phyloP scores from a whole-genome alignment of 2,888 invertebrate genomes.

The Drosophila hamatofila region DNA sequence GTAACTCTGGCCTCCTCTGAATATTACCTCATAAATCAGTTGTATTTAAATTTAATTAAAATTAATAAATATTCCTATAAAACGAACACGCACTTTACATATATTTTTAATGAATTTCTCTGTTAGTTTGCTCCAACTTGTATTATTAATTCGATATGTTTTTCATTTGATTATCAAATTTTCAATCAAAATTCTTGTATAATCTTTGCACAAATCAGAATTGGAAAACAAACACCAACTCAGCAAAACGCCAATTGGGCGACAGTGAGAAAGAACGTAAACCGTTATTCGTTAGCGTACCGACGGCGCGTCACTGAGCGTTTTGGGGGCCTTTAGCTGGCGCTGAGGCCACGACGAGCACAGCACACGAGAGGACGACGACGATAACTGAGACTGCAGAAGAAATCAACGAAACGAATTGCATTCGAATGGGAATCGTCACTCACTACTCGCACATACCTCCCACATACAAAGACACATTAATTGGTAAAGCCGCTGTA shows the following conservation, averaged over 20 bases:
- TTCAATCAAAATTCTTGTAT: constrained; percentile 36
- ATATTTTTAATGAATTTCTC: neutral
- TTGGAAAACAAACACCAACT: constrained; percentile 34
- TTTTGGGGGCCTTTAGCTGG: constrained; percentile 49
- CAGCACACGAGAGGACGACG: constrained; percentile 50
- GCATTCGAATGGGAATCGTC: constrained; percentile 81
- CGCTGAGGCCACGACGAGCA: constrained; percentile 28
- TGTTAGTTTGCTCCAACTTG: constrained; percentile 35
- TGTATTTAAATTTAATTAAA: neutral
- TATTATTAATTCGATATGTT: constrained; percentile 42
- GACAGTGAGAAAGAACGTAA: constrained; percentile 41
- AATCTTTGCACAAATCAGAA: constrained; percentile 51
- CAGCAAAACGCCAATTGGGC: constrained; percentile 41
- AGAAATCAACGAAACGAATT: constrained; percentile 82
- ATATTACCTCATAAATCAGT: constrained; percentile 30
- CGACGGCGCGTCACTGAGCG: constrained; percentile 84
- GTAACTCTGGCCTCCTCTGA: neutral
- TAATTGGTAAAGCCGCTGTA: constrained; percentile 46
- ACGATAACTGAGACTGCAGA: constrained; percentile 54
- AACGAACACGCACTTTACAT: constrained; percentile 21
- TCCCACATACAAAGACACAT: constrained; percentile 51
- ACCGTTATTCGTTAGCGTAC: constrained; percentile 67
- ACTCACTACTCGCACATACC: constrained; percentile 55
- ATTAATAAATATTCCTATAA: neutral
- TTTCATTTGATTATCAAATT: constrained; percentile 17